These are phyloP conservation scores for Drosophila aldrichi DNA, from an alignment of 2,888 invertebrate species.

Conservation along the genomic window DNA sequence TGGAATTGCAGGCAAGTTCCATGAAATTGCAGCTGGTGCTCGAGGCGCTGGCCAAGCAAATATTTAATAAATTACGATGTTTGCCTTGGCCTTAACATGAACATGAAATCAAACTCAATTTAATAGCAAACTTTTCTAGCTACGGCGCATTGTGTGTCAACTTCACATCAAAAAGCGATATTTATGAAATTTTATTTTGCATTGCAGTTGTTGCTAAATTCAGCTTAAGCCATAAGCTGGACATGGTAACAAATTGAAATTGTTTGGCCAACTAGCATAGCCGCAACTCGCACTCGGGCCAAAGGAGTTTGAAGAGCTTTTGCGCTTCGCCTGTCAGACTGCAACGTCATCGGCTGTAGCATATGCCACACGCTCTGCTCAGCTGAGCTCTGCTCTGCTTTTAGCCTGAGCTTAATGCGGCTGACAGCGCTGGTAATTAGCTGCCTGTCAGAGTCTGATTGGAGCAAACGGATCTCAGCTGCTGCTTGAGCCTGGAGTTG, in stretches of 20 bases:
- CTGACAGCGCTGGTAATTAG: slow-evolving; percentile 15
- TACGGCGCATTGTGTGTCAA: background rate
- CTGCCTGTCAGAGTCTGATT: slow-evolving; percentile 7
- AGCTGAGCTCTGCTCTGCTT: background rate
- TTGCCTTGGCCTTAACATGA: background rate
- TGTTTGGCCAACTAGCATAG: background rate
- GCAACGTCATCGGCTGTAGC: background rate
- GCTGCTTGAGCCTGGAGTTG: background rate
- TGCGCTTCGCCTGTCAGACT: slow-evolving; percentile 1
- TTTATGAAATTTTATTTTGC: background rate
- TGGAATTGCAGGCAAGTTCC: background rate
- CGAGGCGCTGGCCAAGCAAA: background rate
- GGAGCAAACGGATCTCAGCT: slow-evolving; percentile 3
- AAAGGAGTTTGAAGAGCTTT: background rate
- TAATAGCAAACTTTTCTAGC: too few relatives aligned
- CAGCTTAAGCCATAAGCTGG: background rate
- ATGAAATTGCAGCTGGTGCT: background rate
- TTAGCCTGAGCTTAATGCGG: background rate
- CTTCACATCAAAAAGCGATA: background rate
- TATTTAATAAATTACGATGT: background rate
- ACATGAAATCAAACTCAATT: background rate
- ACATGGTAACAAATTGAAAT: background rate
- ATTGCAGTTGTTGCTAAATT: slow-evolving; percentile 1
- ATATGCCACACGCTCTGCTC: background rate
- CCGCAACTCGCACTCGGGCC: background rate